Conservation (phyloP, 2,797 vertebrate genomes). For the Schizopygopsis malacanthus region DNA sequence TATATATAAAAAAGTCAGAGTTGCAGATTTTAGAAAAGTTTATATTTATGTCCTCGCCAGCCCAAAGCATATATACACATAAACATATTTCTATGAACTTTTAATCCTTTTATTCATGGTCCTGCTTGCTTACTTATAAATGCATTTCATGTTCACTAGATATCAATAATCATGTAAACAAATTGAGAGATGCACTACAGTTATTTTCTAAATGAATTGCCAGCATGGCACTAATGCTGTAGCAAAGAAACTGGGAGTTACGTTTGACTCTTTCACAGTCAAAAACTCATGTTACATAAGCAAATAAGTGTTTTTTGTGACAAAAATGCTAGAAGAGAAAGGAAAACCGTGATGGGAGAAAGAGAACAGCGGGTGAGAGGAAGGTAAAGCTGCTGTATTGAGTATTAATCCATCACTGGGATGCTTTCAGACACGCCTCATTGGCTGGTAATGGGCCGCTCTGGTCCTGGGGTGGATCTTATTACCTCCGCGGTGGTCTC, state of each 20-base stretch:
- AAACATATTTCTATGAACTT: background rate
- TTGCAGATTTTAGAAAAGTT: no score
- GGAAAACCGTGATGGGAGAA: background rate
- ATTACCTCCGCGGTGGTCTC: background rate
- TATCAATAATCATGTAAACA: background rate
- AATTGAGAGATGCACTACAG: background rate
- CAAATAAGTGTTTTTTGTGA: background rate
- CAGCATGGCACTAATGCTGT: background rate
- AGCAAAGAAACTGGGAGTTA: background rate
- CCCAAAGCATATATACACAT: no score
- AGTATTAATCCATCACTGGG: conserved; percentile 10
- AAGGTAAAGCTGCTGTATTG: background rate
- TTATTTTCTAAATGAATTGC: background rate
- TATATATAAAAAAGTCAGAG: no score
- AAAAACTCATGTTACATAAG: background rate
- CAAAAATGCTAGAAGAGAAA: background rate
- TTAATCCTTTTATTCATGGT: background rate
- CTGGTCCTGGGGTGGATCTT: background rate
- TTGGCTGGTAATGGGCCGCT: background rate
- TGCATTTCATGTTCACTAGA: background rate
- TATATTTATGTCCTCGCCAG: no score
- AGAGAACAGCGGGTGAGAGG: background rate
- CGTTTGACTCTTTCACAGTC: background rate
- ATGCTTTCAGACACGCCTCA: background rate
- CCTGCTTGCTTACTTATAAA: background rate